Evolutionary conservation across 2,888 invertebrate species (phyloP), one percentile per base, ranked within the genome.

Genomic region (Cantharis rustica): DNA sequence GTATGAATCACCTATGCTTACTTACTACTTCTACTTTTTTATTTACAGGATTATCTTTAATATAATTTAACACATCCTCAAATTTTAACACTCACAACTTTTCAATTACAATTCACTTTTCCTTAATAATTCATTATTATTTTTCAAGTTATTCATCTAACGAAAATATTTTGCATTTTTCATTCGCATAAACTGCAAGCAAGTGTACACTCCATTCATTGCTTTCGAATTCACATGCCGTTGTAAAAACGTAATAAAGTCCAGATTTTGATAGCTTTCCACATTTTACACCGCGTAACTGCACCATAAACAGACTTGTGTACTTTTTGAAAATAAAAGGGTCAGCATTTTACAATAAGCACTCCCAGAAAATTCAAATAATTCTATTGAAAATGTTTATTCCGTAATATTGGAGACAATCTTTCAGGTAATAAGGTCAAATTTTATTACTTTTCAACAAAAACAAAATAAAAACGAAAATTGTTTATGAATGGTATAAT

Each of bases 241-340:
- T 64, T 75, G 72, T 78, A 78, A 78, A 78, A 78, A 71, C 16
- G 74, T 70, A 78, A 68, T 78, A 78, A 78, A 78, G 62, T 71
- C 68, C 64, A 73, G 75, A 75, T 78, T 78, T 78, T 78, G 78
- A 78, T 78, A 64, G 73, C 78, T 69, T 47, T 17, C 68, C 61
- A 73, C 71, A 78, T 78, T 77, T 47, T 78, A 75, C 75, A 69
- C 75, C 69, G 69, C 63, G 71, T 63, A 69, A 70, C 68, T 69
- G 31, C 69, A 69, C 70, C 61, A 69, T 69, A 73, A 73, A 76
- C 70, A 76, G 47, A 10, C 61, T 62, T 69, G 16, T 68, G 62
- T 70, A 20, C 61, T 23, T 13, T 26, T 68, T 47, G 66, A 15
- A 69, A 61, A 73, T 61, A 63, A 26, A 71, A 77, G 69, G 71